Evolutionary conservation across 2,888 invertebrate genomes (phyloP).

Genomic region (Bruchidius siliquastri): DNA sequence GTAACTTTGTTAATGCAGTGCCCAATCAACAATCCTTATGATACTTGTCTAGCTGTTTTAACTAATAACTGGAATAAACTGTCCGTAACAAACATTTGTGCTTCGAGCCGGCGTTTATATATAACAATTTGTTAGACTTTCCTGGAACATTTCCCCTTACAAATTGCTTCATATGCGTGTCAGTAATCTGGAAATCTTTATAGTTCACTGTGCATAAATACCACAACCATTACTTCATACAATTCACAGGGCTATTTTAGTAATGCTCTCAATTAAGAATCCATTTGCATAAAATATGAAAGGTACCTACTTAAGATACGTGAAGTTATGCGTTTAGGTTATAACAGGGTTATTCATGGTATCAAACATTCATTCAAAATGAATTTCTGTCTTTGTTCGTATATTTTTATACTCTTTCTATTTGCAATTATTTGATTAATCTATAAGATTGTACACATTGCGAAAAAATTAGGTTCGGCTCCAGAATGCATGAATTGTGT

Average conservation of each 20-base stretch:
- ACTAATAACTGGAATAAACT: too few species aligned
- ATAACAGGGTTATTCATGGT: not conserved
- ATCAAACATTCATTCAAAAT: too few species aligned
- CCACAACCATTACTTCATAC: not conserved
- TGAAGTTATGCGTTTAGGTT: not conserved
- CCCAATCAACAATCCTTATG: too few species aligned
- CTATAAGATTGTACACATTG: too few species aligned
- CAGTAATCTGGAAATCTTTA: not conserved
- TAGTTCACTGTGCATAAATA: not conserved
- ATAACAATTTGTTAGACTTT: not conserved
- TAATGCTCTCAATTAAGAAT: not conserved
- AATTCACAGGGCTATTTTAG: not conserved
- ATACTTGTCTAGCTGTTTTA: too few species aligned
- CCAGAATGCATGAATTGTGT: too few species aligned
- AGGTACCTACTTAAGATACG: not conserved
- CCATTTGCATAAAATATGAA: not conserved
- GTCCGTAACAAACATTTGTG: too few species aligned
- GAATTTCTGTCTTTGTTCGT: too few species aligned
- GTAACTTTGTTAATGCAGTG: too few species aligned
- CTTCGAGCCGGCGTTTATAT: not conserved
- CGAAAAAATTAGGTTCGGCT: too few species aligned
- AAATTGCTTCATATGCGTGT: not conserved
- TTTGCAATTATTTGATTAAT: too few species aligned
- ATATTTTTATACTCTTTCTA: too few species aligned
- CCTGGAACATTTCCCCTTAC: not conserved